Evolutionary conservation across 2,888 invertebrate species (phyloP), one percentile per base, ranked within the genome.

Genomic region (Griposia aprilina): DNA sequence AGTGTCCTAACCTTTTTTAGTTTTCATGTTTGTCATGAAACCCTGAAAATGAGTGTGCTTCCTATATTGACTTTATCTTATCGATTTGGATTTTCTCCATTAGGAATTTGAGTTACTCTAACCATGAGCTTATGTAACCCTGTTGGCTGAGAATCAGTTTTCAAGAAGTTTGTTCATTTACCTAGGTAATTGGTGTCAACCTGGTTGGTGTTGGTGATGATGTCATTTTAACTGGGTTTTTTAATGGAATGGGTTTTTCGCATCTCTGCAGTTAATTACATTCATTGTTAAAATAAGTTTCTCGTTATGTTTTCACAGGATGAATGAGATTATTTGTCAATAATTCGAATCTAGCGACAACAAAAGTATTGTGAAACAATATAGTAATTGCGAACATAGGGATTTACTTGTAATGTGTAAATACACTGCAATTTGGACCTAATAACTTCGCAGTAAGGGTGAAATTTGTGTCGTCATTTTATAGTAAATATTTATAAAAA

Each of bases 261-360:
- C 20, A 48, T 59, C n/a, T 70, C 30, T 30, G 48, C 45, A 68
- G 48, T 59, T 80, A 59, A 81, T 79, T 23, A 57, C 36, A 62
- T 60, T 13, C 57, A 76, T 69, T 76, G 70, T 75, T 63, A 48
- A 63, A 78, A 30, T 57, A 68, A 60, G 71, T 73, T 67, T 80
- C 73, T 82, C 73, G 50, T 79, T 79, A 76, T 62, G 15, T 55
- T 78, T 48, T 65, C 75, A 85, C 83, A 76, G 78, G 81, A 83
- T 81, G 75, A 80, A 76, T 57, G 75, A 76, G 73, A 78, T 86
- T 81, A 86, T 88, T 83, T 80, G 82, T 87, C 82, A 87, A 89
- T 84, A 87, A 52, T 67, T 80, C 57, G 67, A 65, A 74, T 72
- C 63, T 74, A 67, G 45, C 62, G 52, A 74, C 78, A 86, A 82